A percentile compares a stretch with the other conserved stretches of the same genome.
Conservation (phyloP, 1,140 invertebrate genomes). For the Drosophila prosaltans region DNA sequence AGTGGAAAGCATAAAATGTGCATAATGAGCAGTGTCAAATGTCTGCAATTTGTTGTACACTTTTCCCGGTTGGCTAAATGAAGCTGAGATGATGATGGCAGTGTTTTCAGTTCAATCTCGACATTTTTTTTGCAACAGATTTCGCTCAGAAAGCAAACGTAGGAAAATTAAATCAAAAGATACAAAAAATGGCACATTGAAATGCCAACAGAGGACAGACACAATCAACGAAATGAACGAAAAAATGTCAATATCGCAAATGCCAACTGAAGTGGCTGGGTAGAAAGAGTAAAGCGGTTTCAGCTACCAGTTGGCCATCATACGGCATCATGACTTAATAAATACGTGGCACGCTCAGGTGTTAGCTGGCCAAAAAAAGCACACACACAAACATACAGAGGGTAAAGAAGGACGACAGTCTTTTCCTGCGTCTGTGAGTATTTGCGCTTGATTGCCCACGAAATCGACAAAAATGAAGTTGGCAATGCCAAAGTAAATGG, state of each 20-base stretch:
- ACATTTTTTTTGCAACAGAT: background rate
- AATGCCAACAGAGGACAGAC: background rate
- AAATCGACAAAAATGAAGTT: constrained; percentile 78
- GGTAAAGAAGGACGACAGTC: too few species aligned
- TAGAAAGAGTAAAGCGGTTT: constrained; percentile 22
- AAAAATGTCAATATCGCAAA: constrained; percentile 59
- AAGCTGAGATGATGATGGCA: background rate
- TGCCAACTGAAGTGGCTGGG: constrained; percentile 15
- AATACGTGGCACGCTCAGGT: constrained; percentile 52
- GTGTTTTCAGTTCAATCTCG: background rate
- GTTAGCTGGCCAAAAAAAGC: constrained; percentile 16
- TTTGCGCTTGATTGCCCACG: constrained; percentile 72
- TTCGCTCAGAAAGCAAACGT: background rate
- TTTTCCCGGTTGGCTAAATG: background rate
- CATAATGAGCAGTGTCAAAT: constrained; percentile 49
- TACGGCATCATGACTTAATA: constrained; percentile 72
- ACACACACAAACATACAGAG: too few species aligned
- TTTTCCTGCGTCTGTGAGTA: constrained; percentile 24
- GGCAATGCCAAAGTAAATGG: constrained; percentile 56
- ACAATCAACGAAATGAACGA: constrained; percentile 38
- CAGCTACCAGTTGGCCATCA: constrained; percentile 34
- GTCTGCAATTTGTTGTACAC: constrained; percentile 11
- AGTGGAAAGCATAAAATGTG: constrained; percentile 21
- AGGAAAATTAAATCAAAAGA: constrained; percentile 7
- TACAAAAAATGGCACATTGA: constrained; percentile 1